Evolutionary conservation across 2,797 vertebrate genomes (phyloP).

Genomic region (Sebastes diaconus): DNA sequence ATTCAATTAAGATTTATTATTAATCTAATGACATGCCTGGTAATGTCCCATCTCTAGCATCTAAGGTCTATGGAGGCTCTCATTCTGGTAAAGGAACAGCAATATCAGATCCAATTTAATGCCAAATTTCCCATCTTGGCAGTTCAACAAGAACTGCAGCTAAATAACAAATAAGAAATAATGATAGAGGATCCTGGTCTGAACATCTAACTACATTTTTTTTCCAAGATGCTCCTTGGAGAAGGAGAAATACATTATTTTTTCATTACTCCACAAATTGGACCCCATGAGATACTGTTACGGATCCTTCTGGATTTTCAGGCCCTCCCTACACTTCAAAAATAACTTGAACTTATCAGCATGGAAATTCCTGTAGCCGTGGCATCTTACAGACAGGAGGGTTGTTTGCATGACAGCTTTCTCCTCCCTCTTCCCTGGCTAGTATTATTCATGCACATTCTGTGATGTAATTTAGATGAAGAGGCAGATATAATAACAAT

Average conservation of each 20-base stretch:
- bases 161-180: neutral
- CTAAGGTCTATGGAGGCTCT: neutral
- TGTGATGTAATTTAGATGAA: conserved; percentile 35
- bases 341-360: neutral
- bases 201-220: neutral
- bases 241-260: conserved; percentile 27
- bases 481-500: conserved; percentile 24
- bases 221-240: neutral
- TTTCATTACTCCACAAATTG: conserved; percentile 52
- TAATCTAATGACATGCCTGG: neutral
- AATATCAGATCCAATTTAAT: neutral
- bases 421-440: neutral
- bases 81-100: neutral
- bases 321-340: conserved; percentile 3
- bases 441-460: conserved; percentile 10
- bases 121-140: neutral
- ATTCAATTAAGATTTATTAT: neutral
- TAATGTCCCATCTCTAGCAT: neutral
- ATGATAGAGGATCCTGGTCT: neutral
- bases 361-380: neutral
- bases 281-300: conserved; percentile 34
- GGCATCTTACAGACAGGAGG: neutral
- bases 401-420: neutral
- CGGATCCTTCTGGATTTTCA: conserved; percentile 18
- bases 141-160: neutral